Conservation (phyloP, 1,140 invertebrate species). For the Leptestheria dahalacensis region DNA sequence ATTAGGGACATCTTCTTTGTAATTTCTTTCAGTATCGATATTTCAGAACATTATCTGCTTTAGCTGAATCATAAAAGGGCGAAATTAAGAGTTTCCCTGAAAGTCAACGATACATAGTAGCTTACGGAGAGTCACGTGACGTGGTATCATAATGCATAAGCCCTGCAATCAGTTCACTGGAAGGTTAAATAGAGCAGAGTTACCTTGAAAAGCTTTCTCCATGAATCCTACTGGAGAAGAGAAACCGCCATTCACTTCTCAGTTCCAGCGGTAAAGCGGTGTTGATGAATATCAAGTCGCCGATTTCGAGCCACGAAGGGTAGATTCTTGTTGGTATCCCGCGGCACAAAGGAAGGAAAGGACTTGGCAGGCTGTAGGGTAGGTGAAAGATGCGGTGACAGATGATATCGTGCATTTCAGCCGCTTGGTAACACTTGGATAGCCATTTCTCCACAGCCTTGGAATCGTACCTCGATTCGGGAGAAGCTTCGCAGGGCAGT, state of each 20-base stretch:
- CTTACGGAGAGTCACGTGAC: too few species aligned
- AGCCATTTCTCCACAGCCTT: not conserved
- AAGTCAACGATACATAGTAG: too few species aligned
- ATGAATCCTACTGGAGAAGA: conserved; percentile 65
- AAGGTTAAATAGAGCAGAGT: too few species aligned
- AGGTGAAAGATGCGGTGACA: conserved; percentile 11
- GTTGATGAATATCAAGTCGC: conserved; percentile 61
- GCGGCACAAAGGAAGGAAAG: conserved; percentile 8
- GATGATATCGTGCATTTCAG: not conserved
- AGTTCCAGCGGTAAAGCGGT: conserved; percentile 51
- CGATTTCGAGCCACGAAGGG: conserved; percentile 39
- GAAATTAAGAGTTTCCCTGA: too few species aligned
- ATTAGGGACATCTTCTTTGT: not conserved
- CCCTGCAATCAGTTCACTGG: too few species aligned
- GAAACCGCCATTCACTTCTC: conserved; percentile 58
- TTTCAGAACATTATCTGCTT: too few species aligned
- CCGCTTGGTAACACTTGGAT: not conserved
- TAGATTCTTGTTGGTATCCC: conserved; percentile 11
- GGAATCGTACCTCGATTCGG: not conserved
- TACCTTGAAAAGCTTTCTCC: conserved; percentile 58
- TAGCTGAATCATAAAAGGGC: too few species aligned
- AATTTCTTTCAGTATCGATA: not conserved
- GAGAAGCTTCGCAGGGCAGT: too few species aligned
- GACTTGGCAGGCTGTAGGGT: not conserved
- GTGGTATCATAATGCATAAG: too few species aligned